Evolutionary conservation across 2,797 vertebrate genomes (phyloP).

Genomic region (Lateolabrax maculatus): DNA sequence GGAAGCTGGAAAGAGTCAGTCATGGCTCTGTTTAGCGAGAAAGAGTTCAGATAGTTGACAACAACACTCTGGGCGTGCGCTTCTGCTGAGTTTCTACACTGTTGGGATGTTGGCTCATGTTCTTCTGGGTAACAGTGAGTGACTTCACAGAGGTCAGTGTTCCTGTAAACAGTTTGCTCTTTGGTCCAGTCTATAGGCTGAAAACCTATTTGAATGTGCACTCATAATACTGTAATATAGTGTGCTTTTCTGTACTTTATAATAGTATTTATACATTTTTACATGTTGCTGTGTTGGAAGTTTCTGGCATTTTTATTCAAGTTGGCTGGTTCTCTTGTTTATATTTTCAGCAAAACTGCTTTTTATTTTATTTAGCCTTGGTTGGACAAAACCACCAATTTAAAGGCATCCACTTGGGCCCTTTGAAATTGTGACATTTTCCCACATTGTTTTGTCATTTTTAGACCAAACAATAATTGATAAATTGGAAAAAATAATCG

Average conservation of each 20-base stretch:
- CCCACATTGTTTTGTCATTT: too few relatives aligned
- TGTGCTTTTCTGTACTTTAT: background rate
- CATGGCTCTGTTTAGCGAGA: conserved; percentile 36
- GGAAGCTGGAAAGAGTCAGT: conserved; percentile 48
- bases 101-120: conserved; percentile 44
- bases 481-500: too few relatives aligned
- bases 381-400: background rate
- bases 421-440: too few relatives aligned
- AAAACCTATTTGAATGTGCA: background rate
- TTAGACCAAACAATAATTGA: too few relatives aligned
- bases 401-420: background rate
- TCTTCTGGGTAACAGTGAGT: conserved; percentile 33
- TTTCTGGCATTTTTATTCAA: background rate
- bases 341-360: background rate
- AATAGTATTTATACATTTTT: background rate
- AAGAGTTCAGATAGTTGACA: conserved; percentile 42
- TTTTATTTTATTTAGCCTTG: too few relatives aligned
- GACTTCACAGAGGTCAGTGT: conserved; percentile 12
- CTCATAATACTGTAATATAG: background rate
- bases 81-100: conserved; percentile 37
- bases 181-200: background rate
- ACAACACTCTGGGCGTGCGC: background rate
- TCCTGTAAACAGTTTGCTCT: background rate
- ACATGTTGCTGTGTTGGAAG: background rate
- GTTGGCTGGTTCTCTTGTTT: background rate